Evolutionary conservation across 2,797 vertebrate species (phyloP).

Genomic region (Melanotaenia boesemani): DNA sequence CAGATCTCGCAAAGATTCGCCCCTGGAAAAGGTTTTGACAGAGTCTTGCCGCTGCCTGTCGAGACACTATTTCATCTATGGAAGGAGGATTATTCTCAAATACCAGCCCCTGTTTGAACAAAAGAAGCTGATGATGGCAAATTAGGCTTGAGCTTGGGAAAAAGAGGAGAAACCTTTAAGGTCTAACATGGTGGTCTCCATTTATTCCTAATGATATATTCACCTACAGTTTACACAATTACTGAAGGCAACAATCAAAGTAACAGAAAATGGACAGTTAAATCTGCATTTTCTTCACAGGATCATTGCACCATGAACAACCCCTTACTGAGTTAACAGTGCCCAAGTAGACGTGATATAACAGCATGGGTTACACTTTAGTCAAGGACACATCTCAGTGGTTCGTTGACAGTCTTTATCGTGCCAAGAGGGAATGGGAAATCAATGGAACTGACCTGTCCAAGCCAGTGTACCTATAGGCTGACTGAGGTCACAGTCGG

Average conservation of each 20-base stretch:
- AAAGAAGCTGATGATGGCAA: constrained; percentile 89
- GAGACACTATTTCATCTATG: constrained; percentile 84
- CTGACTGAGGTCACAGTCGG: constrained; percentile 83
- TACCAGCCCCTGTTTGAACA: constrained; percentile 86
- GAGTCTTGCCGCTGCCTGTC: constrained; percentile 87
- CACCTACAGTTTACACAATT: constrained; percentile 74
- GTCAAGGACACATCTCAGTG: constrained; percentile 81
- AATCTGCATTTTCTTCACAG: constrained; percentile 62
- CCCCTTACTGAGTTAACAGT: constrained; percentile 60
- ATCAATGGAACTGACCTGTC: constrained; percentile 83
- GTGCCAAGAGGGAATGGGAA: constrained; percentile 84
- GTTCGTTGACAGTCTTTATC: constrained; percentile 80
- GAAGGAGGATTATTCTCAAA: constrained; percentile 88
- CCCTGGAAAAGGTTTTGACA: constrained; percentile 80
- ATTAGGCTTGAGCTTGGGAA: constrained; percentile 83
- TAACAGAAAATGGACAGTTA: constrained; percentile 49
- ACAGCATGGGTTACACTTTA: constrained; percentile 68
- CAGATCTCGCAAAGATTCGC: constrained; percentile 78
- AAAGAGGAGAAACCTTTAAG: constrained; percentile 76
- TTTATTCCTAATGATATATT: constrained; percentile 81
- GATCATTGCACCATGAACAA: constrained; percentile 43
- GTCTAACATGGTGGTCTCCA: constrained; percentile 84
- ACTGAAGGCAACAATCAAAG: constrained; percentile 68
- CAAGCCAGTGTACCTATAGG: constrained; percentile 81
- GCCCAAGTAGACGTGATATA: constrained; percentile 58